Evolutionary conservation across 2,888 invertebrate species (phyloP).

Genomic region (Trichogramma dendrolimi): DNA sequence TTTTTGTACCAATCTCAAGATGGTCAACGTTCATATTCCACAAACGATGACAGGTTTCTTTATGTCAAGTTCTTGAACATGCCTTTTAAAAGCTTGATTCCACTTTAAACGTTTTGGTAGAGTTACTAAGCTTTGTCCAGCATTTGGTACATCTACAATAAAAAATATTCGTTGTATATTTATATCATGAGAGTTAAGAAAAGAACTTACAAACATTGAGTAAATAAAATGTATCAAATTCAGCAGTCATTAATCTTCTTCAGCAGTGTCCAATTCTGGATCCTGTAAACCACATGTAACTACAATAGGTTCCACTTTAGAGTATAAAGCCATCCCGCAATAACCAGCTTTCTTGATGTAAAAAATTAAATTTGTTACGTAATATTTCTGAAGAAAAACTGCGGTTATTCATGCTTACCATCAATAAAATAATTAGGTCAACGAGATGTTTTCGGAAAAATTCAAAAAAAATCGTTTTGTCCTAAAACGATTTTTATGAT

Average conservation of each 20-base stretch:
- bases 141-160: conserved; percentile 81
- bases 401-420: conserved; percentile 40
- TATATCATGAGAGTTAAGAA: neutral
- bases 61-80: conserved; percentile 73
- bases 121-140: conserved; percentile 83
- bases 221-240: conserved; percentile 86
- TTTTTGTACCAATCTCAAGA: conserved; percentile 72
- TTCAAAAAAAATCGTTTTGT: no score
- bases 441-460: no score
- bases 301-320: conserved; percentile 76
- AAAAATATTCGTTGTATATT: neutral
- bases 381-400: neutral
- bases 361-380: conserved; percentile 15
- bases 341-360: conserved; percentile 78
- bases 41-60: conserved; percentile 92
- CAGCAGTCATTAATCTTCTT: conserved; percentile 84
- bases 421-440: conserved; percentile 73
- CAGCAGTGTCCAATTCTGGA: conserved; percentile 68
- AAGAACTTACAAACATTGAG: conserved; percentile 70
- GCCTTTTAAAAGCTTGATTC: conserved; percentile 79
- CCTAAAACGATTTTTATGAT: no score
- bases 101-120: conserved; percentile 83
- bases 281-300: conserved; percentile 78
- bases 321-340: conserved; percentile 86
- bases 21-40: conserved; percentile 98